Evolutionary conservation across 2,888 invertebrate genomes (phyloP).

Genomic region (Galerucella pusilla): DNA sequence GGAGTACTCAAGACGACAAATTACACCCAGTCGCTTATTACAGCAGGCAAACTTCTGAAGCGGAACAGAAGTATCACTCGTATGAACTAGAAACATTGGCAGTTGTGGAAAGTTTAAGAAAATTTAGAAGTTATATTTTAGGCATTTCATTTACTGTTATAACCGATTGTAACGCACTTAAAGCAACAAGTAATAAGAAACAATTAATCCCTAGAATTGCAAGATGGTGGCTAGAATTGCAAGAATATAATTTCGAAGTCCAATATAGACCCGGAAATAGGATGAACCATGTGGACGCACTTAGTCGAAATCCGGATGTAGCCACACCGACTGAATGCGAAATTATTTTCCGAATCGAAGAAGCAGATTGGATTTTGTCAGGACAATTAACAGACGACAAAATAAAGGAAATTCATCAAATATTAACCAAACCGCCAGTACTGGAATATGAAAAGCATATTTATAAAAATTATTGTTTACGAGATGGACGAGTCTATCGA

Average conservation of each 20-base stretch:
- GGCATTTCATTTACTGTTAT: constrained; percentile 53
- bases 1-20: constrained; percentile 37
- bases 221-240: constrained; percentile 45
- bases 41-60: constrained; percentile 53
- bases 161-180: constrained; percentile 42
- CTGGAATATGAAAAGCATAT: constrained; percentile 36
- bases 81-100: too few relatives aligned
- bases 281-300: too few relatives aligned
- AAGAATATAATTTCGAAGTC: constrained; percentile 47
- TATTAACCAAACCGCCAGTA: not conserved
- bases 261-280: constrained; percentile 34
- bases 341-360: constrained; percentile 40
- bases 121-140: constrained; percentile 57
- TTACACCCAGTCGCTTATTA: constrained; percentile 54
- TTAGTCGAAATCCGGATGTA: constrained; percentile 3
- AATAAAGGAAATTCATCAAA: constrained; percentile 36
- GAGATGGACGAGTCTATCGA: constrained; percentile 37
- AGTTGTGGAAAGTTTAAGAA: constrained; percentile 46
- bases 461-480: constrained; percentile 40
- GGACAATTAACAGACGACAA: constrained; percentile 47
- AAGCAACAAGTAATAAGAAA: constrained; percentile 49
- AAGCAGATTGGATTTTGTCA: constrained; percentile 47
- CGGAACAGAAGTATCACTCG: constrained; percentile 55
- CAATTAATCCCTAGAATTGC: constrained; percentile 40
- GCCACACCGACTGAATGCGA: constrained; percentile 44